Base-by-base conservation (phyloP, 2,888 invertebrate species). In the Malthinus flaveolus region DNA sequence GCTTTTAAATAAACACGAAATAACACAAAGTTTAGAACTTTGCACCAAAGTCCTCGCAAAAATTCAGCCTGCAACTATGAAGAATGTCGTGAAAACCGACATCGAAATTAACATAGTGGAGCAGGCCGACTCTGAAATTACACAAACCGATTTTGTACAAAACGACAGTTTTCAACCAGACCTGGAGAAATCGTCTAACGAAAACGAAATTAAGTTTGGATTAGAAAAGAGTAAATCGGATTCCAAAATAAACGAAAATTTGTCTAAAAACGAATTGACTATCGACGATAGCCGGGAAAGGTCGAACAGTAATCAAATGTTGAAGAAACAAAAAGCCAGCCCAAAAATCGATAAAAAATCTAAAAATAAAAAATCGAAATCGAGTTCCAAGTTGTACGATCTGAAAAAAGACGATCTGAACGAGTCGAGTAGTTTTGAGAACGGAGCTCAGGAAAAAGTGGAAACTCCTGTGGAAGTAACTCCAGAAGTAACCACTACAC, bases 1-100 rank as follows among this genome's bases (percentile, higher is more conserved):
- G 35, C 68, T 75, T 10, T 74, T 88, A 7, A 80, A 82, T 39
- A 81, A 85, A n/a, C 74, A 79, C 33, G 90, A 91, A 72, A 81
- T 90, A 4, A 84, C 84, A 0, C 81, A 83, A 47, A 85, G 87
- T 61, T 80, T 92, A 7, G 82, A 83, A 60, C 80, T 91, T 1
- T 89, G 89, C 70, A 85, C 85, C 59, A 90, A 89, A 77, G 86
- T 92, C 65, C 80, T 91, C 10, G 85, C 87, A 0, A 86, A 88
- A 73, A 89, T 91, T 9, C 90, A 90, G 73, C 90, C 90, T 0
- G 81, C 84, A 62, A 81, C 83, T 13, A 77, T 81, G 72, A 73
- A 66, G 56, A 60, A 46, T 32, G 47, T 39, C 31, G 49, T 39
- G 8, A 47, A 55, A 34, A 45, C 48, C 1, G 53, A 61, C 23